Conservation (phyloP, 2,797 vertebrate species). For the Enteromius radiatus region DNA sequence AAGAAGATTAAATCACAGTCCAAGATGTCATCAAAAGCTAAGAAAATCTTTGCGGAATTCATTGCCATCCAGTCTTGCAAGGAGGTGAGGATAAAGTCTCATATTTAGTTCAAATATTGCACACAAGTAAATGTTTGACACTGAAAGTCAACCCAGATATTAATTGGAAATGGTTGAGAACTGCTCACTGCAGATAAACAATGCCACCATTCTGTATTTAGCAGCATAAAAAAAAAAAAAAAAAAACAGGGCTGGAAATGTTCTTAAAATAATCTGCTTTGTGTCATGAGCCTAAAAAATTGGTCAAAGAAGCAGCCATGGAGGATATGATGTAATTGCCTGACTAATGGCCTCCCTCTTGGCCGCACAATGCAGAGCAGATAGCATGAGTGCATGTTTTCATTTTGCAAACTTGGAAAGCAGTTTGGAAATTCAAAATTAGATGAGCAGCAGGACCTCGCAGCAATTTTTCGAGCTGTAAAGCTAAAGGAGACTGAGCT, state of each 20-base stretch:
- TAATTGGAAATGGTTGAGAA: neutral
- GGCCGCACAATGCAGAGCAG: neutral
- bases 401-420: conserved; percentile 42
- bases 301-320: conserved; percentile 18
- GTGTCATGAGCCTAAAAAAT: conserved; percentile 12
- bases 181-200: neutral
- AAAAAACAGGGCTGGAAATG: neutral
- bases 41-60: conserved; percentile 95
- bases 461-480: conserved; percentile 13
- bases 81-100: conserved; percentile 83
- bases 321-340: conserved; percentile 60
- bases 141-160: neutral
- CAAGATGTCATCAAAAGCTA: conserved; percentile 95
- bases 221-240: neutral
- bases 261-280: neutral
- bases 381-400: conserved; percentile 34
- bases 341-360: conserved; percentile 42
- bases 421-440: conserved; percentile 33
- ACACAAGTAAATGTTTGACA: neutral
- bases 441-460: conserved; percentile 22
- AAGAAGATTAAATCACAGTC: conserved; percentile 96
- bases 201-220: neutral
- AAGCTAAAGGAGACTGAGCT: neutral
- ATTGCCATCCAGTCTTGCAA: conserved; percentile 98
- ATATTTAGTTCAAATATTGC: neutral